Conservation (phyloP, 2,113 vertebrate genomes). For the Emydura subglobosa region DNA sequence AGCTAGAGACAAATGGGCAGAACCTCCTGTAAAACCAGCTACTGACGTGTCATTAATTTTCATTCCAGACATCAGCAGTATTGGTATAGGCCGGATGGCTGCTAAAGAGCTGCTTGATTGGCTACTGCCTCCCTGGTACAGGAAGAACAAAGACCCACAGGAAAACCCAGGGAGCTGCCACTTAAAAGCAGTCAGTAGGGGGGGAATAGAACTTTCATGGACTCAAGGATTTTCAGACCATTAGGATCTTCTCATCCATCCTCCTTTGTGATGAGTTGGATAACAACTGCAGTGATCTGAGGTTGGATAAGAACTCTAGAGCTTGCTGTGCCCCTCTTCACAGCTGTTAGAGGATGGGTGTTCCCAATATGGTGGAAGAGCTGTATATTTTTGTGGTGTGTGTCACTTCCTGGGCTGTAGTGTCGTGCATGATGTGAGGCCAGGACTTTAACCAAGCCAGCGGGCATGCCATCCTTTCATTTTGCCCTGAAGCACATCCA, state of each 20-base stretch:
- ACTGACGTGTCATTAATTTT: slow-evolving; percentile 39
- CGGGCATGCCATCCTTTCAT: neutral
- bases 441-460: slow-evolving; percentile 3
- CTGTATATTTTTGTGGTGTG: neutral
- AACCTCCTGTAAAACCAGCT: slow-evolving; percentile 10
- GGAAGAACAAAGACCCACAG: neutral
- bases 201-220: neutral
- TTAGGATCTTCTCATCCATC: rapidly evolving
- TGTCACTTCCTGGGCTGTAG: neutral
- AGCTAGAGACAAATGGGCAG: slow-evolving; percentile 11
- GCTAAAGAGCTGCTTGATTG: neutral
- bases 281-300: neutral
- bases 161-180: neutral
- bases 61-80: slow-evolving; percentile 18
- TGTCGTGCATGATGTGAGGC: neutral
- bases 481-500: neutral
- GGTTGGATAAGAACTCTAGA: neutral
- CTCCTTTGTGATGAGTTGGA: neutral
- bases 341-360: rapidly evolving
- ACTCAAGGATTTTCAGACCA: neutral
- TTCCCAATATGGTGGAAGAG: neutral
- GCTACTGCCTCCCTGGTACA: neutral
- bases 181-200: neutral
- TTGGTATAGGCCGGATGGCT: neutral
- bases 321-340: neutral